Percentiles rank a stretch among this genome's conserved stretches.
These are phyloP conservation scores for Lepidocolaptes lacrymiger DNA, from an alignment of 2,797 vertebrate genomes.

Conservation along the genomic window DNA sequence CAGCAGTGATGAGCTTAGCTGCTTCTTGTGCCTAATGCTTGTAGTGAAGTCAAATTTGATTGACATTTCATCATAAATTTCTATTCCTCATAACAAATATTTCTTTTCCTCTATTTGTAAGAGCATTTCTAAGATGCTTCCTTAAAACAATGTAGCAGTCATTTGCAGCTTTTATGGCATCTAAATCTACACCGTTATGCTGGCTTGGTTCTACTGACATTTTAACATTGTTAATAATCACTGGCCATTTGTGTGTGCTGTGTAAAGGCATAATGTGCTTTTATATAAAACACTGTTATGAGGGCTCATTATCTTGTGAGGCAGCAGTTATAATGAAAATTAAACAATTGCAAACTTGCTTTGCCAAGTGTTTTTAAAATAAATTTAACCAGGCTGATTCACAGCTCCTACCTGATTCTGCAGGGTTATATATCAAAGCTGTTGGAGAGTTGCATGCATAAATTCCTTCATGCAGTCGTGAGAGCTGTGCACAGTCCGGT, in stretches of 20 bases:
- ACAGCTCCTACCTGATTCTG: conserved; percentile 22
- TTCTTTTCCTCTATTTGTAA: conserved; percentile 33
- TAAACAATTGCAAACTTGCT: conserved; percentile 66
- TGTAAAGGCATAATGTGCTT: conserved; percentile 53
- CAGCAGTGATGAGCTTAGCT: conserved; percentile 5
- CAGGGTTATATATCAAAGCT: not conserved
- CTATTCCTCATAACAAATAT: not conserved
- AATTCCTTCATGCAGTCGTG: not conserved
- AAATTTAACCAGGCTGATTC: conserved; percentile 22
- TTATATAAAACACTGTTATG: conserved; percentile 70
- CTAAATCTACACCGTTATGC: conserved; percentile 52
- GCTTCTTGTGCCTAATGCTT: not conserved
- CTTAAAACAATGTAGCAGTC: conserved; percentile 49
- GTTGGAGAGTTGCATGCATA: not conserved
- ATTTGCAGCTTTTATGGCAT: conserved; percentile 59
- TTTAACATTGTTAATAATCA: conserved; percentile 67
- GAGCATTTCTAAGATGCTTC: conserved; percentile 28
- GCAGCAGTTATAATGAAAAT: conserved; percentile 69
- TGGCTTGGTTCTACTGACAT: conserved; percentile 43
- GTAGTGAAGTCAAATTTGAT: conserved; percentile 16
- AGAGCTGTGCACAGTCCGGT: not conserved
- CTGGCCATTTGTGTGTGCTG: conserved; percentile 58
- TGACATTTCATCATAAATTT: conserved; percentile 39
- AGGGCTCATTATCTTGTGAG: conserved; percentile 62
- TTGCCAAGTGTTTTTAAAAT: conserved; percentile 42